Conservation (phyloP, 2,113 vertebrate species). For the Smithornis capensis region DNA sequence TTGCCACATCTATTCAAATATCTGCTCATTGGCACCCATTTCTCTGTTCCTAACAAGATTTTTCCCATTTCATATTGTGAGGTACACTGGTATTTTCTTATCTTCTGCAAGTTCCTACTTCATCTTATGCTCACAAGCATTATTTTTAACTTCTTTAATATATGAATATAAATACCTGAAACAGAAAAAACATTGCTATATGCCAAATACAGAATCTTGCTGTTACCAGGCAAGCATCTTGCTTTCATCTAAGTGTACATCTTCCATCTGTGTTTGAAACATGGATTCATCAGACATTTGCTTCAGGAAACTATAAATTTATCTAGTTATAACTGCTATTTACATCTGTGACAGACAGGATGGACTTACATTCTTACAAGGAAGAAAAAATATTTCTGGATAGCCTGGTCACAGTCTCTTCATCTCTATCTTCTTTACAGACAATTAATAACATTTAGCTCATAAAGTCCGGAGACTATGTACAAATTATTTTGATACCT, state of each 20-base stretch:
- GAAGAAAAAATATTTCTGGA: conserved; percentile 13
- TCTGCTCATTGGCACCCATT: neutral
- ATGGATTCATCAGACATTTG: neutral
- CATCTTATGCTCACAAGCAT: neutral
- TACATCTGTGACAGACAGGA: neutral
- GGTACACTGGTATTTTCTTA: neutral
- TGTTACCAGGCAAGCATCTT: neutral
- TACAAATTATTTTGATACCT: conserved; percentile 20
- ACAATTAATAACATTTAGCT: conserved; percentile 10
- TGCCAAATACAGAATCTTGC: neutral
- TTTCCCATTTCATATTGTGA: neutral
- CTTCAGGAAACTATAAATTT: neutral
- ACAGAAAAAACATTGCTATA: neutral
- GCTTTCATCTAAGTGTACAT: neutral
- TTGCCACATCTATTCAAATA: neutral
- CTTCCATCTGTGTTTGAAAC: neutral
- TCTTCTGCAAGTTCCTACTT: neutral
- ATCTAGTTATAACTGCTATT: neutral
- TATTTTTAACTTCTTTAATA: neutral
- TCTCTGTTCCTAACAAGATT: neutral
- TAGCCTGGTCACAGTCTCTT: neutral
- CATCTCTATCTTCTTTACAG: neutral
- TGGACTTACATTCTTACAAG: neutral
- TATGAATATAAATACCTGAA: neutral
- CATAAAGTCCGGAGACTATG: neutral